phyloP scores from a whole-genome alignment of 2,888 invertebrate species.

The Heteropelma amictum region DNA sequence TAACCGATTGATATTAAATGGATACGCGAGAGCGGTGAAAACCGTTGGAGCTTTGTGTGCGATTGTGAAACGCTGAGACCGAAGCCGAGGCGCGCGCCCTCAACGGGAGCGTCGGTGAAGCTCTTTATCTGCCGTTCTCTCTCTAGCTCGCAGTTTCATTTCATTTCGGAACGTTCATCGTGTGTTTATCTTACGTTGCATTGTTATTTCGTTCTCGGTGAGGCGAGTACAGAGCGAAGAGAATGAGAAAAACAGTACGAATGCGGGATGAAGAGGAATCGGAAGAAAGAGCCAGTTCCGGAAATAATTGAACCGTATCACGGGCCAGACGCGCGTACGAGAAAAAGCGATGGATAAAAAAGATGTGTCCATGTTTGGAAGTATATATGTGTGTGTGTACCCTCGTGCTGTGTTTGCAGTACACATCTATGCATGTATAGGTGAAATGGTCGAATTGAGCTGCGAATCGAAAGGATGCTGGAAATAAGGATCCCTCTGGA shows the following conservation, averaged over 20 bases:
- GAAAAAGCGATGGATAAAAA: constrained; percentile 19
- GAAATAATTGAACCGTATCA: constrained; percentile 72
- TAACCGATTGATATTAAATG: constrained; percentile 60
- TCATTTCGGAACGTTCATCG: constrained; percentile 68
- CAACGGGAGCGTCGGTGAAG: constrained; percentile 7
- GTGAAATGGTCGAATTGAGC: constrained; percentile 38
- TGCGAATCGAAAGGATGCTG: constrained; percentile 49
- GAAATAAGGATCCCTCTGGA: constrained; percentile 55
- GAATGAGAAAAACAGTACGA: constrained; percentile 19
- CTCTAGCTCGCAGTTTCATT: constrained; percentile 65
- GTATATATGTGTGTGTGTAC: too few relatives aligned
- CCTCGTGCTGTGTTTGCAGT: background rate
- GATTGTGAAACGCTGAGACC: constrained; percentile 39
- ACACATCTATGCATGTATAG: background rate
- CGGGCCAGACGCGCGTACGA: constrained; percentile 53
- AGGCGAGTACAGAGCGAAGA: constrained; percentile 30
- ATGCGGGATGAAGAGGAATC: constrained; percentile 14
- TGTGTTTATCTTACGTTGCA: constrained; percentile 71
- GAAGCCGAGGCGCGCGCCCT: constrained; percentile 26
- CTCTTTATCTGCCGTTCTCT: constrained; percentile 4
- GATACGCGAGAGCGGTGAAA: constrained; percentile 43
- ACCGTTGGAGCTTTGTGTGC: constrained; percentile 52
- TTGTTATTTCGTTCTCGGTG: constrained; percentile 68
- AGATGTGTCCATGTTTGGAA: constrained; percentile 4
- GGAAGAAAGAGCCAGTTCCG: constrained; percentile 54